Base-by-base conservation (phyloP, 2,797 vertebrate genomes). In the Chelon labrosus region DNA sequence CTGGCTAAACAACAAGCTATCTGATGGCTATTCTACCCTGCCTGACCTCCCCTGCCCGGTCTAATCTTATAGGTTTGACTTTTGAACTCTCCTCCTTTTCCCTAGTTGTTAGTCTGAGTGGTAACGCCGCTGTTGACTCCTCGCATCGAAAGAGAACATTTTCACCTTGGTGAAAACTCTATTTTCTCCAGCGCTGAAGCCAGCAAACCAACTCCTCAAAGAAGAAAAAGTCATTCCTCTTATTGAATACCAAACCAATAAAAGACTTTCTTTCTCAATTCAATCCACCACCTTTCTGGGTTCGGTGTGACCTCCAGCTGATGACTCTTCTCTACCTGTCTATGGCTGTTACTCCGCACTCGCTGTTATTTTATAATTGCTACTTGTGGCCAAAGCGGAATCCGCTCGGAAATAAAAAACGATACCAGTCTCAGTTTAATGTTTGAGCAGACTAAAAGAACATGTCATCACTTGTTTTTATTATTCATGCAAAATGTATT, bases 401-500 rank as follows among this genome's bases (percentile, higher is more conserved):
- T 46, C 35, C 37, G 22, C 10, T 37, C 31, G 22, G 4, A n/a
- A 44, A n/a, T 31, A 17, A 44, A 16, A 16, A 6, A 44, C 14
- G 5, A 44, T 16, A 6, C 42, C 4, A 3, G 16, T 25, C 31
- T 61, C 0, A 1, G 27, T 27, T 35, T 44, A 38, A 44, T n/a
- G 53, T 55, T 51, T 25, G 19, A 17, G 3, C 17, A n/a, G 44
- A 9, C 9, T 25, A 13, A 51, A 51, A 25, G 20, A 51, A 25
- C 49, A 7, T 20, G 11, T 3, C 22, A 11, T 25, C 70, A 47
- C 47, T 68, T 64, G 27, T 44, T 60, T 16, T 41, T 75, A 7
- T 2, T 7, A 31, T 31, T 31, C 31, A 31, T 31, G 31, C 31
- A 31, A 31, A 31, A 3, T 22, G 22, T 22, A 22, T 22, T 3